Conservation (phyloP, 2,113 vertebrate genomes). For the Chloropsis hardwickii region DNA sequence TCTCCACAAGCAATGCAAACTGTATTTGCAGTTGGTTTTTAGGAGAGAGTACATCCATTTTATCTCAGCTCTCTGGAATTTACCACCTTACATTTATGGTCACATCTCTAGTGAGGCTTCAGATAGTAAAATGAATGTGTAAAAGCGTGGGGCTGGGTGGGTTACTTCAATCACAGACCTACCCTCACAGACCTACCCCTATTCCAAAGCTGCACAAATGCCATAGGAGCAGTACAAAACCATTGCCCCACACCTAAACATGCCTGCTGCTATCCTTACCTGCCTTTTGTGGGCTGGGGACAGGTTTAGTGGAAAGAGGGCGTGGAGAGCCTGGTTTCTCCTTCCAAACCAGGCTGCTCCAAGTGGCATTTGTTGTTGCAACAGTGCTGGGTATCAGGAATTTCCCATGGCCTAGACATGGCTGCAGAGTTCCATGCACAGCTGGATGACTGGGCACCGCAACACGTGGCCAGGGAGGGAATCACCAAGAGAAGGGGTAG, state of each 20-base stretch:
- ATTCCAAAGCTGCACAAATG: background rate
- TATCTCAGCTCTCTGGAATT: background rate
- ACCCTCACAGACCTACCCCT: background rate
- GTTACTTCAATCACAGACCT: background rate
- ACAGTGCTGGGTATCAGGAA: background rate
- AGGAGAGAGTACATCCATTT: background rate
- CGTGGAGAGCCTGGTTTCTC: background rate
- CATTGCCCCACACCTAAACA: rapidly evolving
- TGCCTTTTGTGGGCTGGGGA: background rate
- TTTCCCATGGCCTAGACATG: background rate
- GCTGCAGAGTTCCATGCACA: background rate
- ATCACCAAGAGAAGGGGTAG: background rate
- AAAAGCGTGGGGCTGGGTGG: background rate
- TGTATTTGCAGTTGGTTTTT: background rate
- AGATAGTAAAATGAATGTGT: background rate
- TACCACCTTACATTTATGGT: background rate
- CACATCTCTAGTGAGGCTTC: rapidly evolving
- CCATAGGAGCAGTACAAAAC: background rate
- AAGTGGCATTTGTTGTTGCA: background rate
- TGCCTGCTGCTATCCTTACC: background rate
- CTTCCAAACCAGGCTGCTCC: background rate
- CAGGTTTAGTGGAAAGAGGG: background rate
- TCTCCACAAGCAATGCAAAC: background rate
- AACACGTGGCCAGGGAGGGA: background rate
- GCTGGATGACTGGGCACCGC: background rate